Conservation (phyloP, 2,113 vertebrate species). For the Phrynosoma blainvillii region DNA sequence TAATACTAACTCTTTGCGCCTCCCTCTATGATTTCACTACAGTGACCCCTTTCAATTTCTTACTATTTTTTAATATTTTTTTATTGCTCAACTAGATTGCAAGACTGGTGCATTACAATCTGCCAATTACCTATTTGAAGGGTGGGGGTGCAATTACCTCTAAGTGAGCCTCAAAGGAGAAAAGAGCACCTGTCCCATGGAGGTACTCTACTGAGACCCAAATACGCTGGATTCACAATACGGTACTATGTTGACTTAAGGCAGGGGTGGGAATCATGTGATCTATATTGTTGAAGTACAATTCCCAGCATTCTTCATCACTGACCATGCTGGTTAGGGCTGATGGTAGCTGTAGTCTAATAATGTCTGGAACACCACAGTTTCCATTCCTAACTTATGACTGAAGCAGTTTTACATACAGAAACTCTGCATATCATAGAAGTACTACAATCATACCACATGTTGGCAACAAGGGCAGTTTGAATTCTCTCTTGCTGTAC, state of each 20-base stretch:
- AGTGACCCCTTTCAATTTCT: not conserved
- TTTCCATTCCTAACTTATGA: too few species aligned
- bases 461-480: not conserved
- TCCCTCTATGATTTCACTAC: not conserved
- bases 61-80: slow-evolving; percentile 13
- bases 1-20: not conserved
- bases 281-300: too few species aligned
- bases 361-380: too few species aligned
- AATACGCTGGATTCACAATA: not conserved
- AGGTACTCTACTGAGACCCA: not conserved
- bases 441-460: too few species aligned
- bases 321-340: too few species aligned
- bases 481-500: not conserved
- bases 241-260: too few species aligned
- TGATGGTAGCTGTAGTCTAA: too few species aligned
- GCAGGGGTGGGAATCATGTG: too few species aligned
- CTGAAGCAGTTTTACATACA: not conserved
- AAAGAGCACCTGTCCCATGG: too few species aligned
- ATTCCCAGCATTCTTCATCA: too few species aligned
- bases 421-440: too few species aligned
- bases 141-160: not conserved
- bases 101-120: not conserved
- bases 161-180: not conserved
- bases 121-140: not conserved
- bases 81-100: not conserved